Conservation (phyloP, 2,797 vertebrate species). For the Loris lydekkerianus region DNA sequence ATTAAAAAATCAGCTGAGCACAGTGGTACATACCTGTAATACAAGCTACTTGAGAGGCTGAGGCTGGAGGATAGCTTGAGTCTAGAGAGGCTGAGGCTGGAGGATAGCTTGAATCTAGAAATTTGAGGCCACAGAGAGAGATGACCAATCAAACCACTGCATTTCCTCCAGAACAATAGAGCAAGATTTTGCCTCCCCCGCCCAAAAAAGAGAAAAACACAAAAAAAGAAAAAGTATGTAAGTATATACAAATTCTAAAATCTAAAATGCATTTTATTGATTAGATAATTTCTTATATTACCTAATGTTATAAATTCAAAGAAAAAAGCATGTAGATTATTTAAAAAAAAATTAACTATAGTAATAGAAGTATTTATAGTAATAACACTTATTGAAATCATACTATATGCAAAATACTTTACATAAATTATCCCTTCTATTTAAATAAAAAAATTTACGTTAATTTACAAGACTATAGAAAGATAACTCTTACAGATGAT, state of each 20-base stretch:
- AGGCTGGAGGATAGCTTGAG: neutral
- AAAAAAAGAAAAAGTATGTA: neutral
- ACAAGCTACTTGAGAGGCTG: neutral
- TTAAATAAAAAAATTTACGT: conserved; percentile 44
- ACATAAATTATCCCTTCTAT: conserved; percentile 7
- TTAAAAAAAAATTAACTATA: neutral
- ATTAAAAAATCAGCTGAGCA: neutral
- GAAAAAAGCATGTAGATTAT: neutral
- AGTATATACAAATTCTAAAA: neutral
- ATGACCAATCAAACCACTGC: neutral
- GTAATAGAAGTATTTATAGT: neutral
- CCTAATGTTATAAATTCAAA: neutral
- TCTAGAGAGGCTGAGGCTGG: too few species aligned
- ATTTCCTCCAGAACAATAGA: neutral
- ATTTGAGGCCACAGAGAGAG: neutral
- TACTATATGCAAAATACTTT: conserved; percentile 19
- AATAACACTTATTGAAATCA: conserved; percentile 47
- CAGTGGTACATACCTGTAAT: neutral
- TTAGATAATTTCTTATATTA: neutral
- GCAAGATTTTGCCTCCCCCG: neutral
- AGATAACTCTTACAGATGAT: neutral
- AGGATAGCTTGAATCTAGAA: neutral
- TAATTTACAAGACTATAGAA: conserved; percentile 52
- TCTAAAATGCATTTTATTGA: neutral
- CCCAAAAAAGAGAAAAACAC: neutral